These are phyloP conservation scores for Rousettus leschenaultii DNA, from an alignment of 2,113 vertebrate species.

Conservation along the genomic window DNA sequence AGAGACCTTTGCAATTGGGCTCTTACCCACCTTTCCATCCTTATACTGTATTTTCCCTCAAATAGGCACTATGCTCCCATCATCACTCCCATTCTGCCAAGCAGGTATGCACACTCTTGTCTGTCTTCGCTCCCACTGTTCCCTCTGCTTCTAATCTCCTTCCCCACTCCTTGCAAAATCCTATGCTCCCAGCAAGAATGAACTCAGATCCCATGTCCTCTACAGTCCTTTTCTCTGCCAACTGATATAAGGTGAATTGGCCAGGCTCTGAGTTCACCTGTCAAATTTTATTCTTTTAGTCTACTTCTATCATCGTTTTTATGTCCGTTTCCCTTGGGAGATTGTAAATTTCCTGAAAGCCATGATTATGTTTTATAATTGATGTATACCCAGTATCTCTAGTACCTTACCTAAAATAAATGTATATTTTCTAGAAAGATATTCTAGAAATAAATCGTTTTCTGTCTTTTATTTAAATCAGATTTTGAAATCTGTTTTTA, in stretches of 20 bases:
- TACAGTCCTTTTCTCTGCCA: background rate
- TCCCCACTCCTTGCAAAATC: background rate
- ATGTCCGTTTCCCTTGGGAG: background rate
- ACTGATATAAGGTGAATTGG: background rate
- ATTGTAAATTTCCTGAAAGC: background rate
- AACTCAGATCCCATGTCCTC: background rate
- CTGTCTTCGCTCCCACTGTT: background rate
- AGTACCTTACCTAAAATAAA: background rate
- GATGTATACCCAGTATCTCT: background rate
- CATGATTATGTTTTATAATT: background rate
- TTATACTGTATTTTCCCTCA: background rate
- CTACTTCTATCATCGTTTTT: background rate
- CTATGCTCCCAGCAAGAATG: background rate
- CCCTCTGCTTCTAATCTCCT: background rate
- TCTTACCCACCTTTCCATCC: background rate
- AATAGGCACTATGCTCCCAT: fast-evolving
- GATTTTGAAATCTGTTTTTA: background rate
- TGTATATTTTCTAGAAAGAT: background rate
- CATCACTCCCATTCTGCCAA: background rate
- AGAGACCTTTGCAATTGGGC: background rate
- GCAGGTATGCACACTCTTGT: background rate
- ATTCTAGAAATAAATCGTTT: slow-evolving; percentile 27
- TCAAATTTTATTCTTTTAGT: background rate
- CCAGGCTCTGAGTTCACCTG: background rate
- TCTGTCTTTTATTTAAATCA: slow-evolving; percentile 27